Conservation (phyloP, 2,113 vertebrate species). For the Odocoileus virginianus region DNA sequence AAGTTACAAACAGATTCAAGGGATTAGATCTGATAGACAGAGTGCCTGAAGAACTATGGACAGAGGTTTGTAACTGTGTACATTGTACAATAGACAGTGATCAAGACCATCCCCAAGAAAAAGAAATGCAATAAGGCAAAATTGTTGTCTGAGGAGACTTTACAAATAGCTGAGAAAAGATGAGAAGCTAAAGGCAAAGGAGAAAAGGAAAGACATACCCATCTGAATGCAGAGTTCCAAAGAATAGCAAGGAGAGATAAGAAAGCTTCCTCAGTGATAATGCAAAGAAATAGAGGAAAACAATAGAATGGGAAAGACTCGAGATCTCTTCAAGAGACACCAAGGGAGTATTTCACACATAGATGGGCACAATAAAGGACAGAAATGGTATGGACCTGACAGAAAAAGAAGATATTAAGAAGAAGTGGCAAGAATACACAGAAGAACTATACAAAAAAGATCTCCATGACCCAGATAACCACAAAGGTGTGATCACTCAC, state of each 20-base stretch:
- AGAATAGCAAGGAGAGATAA: background rate
- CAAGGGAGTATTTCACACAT: background rate
- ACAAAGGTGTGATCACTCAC: background rate
- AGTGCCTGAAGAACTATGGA: background rate
- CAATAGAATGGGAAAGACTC: background rate
- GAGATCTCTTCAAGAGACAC: background rate
- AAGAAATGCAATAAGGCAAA: background rate
- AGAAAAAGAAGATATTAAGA: background rate
- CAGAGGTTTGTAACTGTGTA: background rate
- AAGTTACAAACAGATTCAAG: background rate
- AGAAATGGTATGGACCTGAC: background rate
- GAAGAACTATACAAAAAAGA: background rate
- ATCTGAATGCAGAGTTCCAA: background rate
- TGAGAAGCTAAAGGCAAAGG: background rate
- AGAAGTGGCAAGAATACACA: background rate
- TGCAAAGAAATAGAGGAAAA: background rate
- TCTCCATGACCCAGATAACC: background rate
- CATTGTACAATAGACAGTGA: background rate
- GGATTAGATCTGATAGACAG: background rate
- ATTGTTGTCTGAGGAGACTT: background rate
- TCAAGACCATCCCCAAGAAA: background rate
- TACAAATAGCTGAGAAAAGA: background rate
- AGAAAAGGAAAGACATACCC: background rate
- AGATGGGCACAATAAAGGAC: background rate
- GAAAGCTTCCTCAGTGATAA: background rate